Percentiles rank a stretch among this genome's conserved stretches.
These are phyloP conservation scores for Paradoxurus hermaphroditus DNA, from an alignment of 2,113 vertebrate genomes.

Conservation along the genomic window DNA sequence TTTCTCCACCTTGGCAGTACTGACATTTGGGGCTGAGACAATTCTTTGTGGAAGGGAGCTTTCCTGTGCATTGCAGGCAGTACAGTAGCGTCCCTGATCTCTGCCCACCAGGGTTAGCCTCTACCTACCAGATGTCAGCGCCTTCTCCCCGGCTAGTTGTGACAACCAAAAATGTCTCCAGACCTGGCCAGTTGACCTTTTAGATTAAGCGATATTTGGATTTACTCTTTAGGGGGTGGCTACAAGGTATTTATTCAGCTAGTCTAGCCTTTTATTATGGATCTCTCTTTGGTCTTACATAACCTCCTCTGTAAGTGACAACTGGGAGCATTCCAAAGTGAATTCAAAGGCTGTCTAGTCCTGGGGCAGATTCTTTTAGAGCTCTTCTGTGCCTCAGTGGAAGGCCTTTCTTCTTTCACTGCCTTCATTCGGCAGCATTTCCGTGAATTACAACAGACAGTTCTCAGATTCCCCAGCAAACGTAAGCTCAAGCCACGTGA, in stretches of 20 bases:
- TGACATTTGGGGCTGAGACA: neutral
- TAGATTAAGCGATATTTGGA: neutral
- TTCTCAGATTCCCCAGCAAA: slow-evolving; percentile 47
- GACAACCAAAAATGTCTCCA: neutral
- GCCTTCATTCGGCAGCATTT: slow-evolving; percentile 25
- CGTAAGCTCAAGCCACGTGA: slow-evolving; percentile 19
- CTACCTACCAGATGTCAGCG: neutral
- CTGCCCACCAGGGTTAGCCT: neutral
- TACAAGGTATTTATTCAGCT: slow-evolving; percentile 40
- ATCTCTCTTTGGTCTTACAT: neutral
- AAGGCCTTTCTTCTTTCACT: slow-evolving; percentile 28
- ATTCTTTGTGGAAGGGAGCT: neutral
- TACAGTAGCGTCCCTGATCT: neutral
- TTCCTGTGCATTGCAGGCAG: neutral
- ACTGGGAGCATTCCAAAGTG: slow-evolving; percentile 17
- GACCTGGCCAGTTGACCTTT: neutral
- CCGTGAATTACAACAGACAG: slow-evolving; percentile 51
- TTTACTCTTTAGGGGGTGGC: neutral
- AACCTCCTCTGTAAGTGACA: slow-evolving; percentile 41
- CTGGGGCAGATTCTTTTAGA: neutral
- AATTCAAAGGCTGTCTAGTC: slow-evolving; percentile 28
- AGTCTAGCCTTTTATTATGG: neutral
- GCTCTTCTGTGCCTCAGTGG: slow-evolving; percentile 24
- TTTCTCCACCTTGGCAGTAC: neutral
- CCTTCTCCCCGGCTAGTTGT: neutral